Conservation (phyloP, 2,113 vertebrate species). For the Puffinus mauretanicus region DNA sequence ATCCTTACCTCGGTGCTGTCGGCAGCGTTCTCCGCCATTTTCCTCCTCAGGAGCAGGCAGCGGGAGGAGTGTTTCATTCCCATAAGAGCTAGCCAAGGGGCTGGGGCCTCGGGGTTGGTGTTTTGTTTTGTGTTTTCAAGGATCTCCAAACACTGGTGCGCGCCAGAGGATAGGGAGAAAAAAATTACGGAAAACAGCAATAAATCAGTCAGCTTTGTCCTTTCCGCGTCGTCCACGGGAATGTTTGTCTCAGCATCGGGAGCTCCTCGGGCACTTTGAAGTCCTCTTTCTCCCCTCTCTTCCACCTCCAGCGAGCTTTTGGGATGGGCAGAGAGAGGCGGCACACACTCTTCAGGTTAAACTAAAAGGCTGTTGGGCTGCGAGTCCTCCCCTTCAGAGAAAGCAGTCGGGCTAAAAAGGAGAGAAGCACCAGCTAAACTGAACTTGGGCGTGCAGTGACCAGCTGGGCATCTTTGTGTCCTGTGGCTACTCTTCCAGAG, state of each 20-base stretch:
- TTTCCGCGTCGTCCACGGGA: slow-evolving; percentile 56
- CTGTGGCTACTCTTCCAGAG: slow-evolving; percentile 59
- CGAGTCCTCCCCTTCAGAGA: slow-evolving; percentile 34
- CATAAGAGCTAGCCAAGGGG: slow-evolving; percentile 87
- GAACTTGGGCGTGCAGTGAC: slow-evolving; percentile 64
- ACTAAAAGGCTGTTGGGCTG: slow-evolving; percentile 4
- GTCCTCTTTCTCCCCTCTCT: slow-evolving; percentile 49
- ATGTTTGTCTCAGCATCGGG: slow-evolving; percentile 54
- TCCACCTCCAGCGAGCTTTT: slow-evolving; percentile 53
- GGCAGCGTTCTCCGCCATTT: slow-evolving; percentile 90
- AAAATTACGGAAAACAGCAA: background rate
- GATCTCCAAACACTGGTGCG: slow-evolving; percentile 7
- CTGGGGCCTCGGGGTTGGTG: slow-evolving; percentile 55
- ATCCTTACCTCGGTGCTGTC: slow-evolving; percentile 90
- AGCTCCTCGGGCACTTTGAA: slow-evolving; percentile 57
- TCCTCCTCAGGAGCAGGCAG: slow-evolving; percentile 96
- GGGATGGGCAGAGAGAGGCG: slow-evolving; percentile 35
- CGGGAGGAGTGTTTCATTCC: slow-evolving; percentile 98
- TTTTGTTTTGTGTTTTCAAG: slow-evolving; percentile 18
- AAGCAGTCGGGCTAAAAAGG: slow-evolving; percentile 27
- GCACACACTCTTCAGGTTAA: slow-evolving; percentile 32
- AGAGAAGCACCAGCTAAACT: slow-evolving; percentile 62
- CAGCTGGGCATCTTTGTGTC: slow-evolving; percentile 59
- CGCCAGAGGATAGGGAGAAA: background rate
- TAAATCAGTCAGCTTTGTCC: slow-evolving; percentile 34